Percentiles rank a stretch among this genome's conserved stretches.
Evolutionary conservation across 1,140 invertebrate genomes (phyloP).

Genomic region (Cotesia typhae): DNA sequence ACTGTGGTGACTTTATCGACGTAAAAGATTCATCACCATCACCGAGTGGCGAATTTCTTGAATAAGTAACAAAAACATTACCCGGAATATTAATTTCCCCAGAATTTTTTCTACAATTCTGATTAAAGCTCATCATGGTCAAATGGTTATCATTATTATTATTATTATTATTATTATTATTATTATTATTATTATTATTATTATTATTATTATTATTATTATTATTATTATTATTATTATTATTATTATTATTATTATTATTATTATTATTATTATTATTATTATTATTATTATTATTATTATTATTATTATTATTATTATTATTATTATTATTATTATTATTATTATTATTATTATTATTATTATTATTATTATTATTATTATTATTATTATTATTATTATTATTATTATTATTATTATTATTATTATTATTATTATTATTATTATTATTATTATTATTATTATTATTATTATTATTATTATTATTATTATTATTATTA

Average conservation of each 20-base stretch:
- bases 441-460: background rate
- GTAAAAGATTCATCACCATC: background rate
- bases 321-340: background rate
- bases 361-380: background rate
- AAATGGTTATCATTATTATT: too few species aligned
- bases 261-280: background rate
- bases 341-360: background rate
- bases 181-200: background rate
- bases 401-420: background rate
- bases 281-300: background rate
- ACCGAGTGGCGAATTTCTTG: background rate
- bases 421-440: background rate
- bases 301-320: background rate
- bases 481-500: background rate
- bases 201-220: background rate
- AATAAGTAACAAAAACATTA: background rate
- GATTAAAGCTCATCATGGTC: too few species aligned
- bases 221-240: background rate
- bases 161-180: background rate
- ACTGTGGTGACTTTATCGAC: slow-evolving; percentile 1
- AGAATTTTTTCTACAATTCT: background rate
- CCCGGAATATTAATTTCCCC: background rate
- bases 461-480: background rate
- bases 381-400: background rate
- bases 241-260: background rate